A percentile compares a stretch with the other conserved stretches of the same genome.
Conservation (phyloP, 2,888 invertebrate genomes). For the Acanthacorydalis orientalis region DNA sequence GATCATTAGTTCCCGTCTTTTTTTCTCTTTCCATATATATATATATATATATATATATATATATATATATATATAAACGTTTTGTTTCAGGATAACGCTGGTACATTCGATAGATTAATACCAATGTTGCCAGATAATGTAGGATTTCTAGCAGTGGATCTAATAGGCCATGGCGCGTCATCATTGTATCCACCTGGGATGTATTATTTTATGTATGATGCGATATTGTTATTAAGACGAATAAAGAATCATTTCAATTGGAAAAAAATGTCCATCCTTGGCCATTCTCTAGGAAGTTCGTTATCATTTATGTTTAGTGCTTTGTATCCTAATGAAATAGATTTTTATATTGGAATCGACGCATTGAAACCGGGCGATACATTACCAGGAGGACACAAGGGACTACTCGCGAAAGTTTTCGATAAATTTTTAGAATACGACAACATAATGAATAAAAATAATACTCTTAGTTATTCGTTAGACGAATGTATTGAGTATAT, state of each 20-base stretch:
- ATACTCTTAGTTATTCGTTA: constrained; percentile 42
- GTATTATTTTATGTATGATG: constrained; percentile 27
- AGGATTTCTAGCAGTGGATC: constrained; percentile 41
- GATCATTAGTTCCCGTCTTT: too few species aligned
- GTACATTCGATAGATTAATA: constrained; percentile 53
- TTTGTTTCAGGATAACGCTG: constrained; percentile 45
- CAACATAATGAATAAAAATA: constrained; percentile 20
- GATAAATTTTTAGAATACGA: constrained; percentile 29
- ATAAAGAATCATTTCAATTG: constrained; percentile 49
- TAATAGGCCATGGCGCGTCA: constrained; percentile 55
- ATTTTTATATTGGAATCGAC: constrained; percentile 40
- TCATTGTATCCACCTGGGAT: constrained; percentile 46
- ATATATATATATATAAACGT: too few species aligned
- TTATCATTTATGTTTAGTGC: constrained; percentile 40
- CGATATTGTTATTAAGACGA: constrained; percentile 31
- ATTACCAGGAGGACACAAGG: constrained; percentile 12
- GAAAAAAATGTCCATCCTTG: constrained; percentile 48
- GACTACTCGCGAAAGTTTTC: constrained; percentile 19
- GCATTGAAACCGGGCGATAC: constrained; percentile 24
- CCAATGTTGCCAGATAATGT: constrained; percentile 35
- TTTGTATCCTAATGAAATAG: constrained; percentile 40
- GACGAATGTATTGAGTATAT: constrained; percentile 41
- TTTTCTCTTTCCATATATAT: too few species aligned
- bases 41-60: neutral
- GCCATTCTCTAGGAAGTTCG: constrained; percentile 52